phyloP scores from a whole-genome alignment of 2,797 vertebrate genomes.

The Australoheros facetus region DNA sequence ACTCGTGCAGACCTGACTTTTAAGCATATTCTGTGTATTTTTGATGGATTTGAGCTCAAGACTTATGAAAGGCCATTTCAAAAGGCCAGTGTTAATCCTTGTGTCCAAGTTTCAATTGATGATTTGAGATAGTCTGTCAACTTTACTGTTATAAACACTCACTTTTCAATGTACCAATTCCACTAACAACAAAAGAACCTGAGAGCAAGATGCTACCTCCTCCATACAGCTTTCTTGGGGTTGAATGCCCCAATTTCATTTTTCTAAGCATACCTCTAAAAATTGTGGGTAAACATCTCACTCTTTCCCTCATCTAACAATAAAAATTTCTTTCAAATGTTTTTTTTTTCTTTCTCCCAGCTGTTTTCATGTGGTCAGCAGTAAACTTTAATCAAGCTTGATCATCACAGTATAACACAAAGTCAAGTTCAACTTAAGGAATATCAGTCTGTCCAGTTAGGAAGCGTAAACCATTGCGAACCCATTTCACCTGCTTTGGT shows the following conservation, averaged over 20 bases:
- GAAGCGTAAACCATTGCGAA: neutral
- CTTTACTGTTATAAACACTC: neutral
- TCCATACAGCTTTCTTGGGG: neutral
- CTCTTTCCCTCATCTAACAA: neutral
- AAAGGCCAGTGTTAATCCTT: neutral
- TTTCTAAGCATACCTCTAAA: neutral
- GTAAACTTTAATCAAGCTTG: neutral
- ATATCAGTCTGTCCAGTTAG: neutral
- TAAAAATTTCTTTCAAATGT: neutral
- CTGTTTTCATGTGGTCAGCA: rapidly evolving
- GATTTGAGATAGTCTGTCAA: neutral
- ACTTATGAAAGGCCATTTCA: too few species aligned
- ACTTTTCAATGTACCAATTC: neutral
- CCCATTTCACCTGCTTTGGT: neutral
- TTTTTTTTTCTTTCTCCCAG: rapidly evolving
- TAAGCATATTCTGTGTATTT: rapidly evolving
- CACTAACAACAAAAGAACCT: neutral
- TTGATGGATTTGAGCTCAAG: neutral
- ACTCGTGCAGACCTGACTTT: rapidly evolving
- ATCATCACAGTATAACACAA: neutral
- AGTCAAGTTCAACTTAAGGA: neutral
- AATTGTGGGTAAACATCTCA: rapidly evolving
- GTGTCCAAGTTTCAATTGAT: rapidly evolving
- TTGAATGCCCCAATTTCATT: neutral
- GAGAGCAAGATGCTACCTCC: rapidly evolving